Evolutionary conservation across 2,797 vertebrate genomes (phyloP), one percentile per base, ranked within the genome.

Genomic region (Oreortyx pictus): DNA sequence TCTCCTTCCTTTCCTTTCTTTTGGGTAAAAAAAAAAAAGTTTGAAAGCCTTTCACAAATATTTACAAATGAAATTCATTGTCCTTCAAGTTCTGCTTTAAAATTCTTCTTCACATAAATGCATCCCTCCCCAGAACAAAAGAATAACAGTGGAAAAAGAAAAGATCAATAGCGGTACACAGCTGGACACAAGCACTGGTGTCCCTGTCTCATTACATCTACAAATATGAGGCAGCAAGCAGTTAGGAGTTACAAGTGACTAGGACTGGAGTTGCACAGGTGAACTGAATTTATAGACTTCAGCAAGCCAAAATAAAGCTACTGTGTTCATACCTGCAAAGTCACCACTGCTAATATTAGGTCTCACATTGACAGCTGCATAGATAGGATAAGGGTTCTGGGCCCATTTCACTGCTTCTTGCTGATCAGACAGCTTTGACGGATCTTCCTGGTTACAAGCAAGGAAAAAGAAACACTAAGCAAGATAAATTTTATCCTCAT

Each of bases 381-480:
- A 98, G 73, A 98, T 97, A 33, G 98, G 98, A 62, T 97, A 98
- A 31, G 98, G 98, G 85, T 98, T 98, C 94, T 98, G 98, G 27
- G 96, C 97, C 84, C 85, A 80, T 79, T 91, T 95, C 84, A 98
- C 94, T 4, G 97, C 97, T 90, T 89, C 94, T 60, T 97, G 97
- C 73, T 98, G 98, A 87, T 98, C 98, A 78, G 98, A 98, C 29
- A 98, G 95, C 72, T 97, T 98, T 81, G 97, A 97, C 4, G 97
- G 82, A 75, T 97, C 97, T 89, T 97, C 94, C 98, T 98, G 89
- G 80, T 84, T 17, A 93, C 44, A 92, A 72, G 35, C 6, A 65
- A 68, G 46, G 23, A 91, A 67, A 5, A 3, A 94, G 29, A 24
- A 89, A 15, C 22, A 64, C 8, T 49, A 52, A 54, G 15, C 59